phyloP scores from a whole-genome alignment of 2,797 vertebrate species.

The Ibycter americanus region DNA sequence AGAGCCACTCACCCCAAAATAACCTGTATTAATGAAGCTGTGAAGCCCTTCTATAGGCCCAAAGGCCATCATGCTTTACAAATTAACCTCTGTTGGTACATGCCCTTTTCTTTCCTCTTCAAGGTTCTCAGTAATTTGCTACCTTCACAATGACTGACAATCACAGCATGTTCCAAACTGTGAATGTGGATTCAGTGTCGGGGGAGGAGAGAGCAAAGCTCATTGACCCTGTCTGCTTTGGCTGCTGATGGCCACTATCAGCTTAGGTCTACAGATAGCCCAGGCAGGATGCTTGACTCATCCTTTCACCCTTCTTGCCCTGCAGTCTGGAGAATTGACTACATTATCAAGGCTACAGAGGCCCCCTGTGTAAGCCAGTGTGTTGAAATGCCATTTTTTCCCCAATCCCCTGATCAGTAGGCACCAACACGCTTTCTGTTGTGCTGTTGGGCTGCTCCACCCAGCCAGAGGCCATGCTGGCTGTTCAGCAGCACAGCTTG shows the following conservation, averaged over 20 bases:
- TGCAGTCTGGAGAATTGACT: background rate
- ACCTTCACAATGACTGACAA: background rate
- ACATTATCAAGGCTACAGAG: background rate
- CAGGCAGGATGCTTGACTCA: background rate
- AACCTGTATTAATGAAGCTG: background rate
- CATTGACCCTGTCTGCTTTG: background rate
- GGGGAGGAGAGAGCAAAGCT: background rate
- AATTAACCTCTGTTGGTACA: background rate
- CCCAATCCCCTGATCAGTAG: background rate
- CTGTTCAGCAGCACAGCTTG: background rate
- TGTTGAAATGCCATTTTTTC: background rate
- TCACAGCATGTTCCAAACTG: background rate
- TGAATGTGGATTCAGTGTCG: background rate
- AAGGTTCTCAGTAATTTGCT: background rate
- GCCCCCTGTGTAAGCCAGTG: background rate
- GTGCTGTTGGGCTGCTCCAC: background rate
- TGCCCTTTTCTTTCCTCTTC: background rate
- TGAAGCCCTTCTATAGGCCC: background rate
- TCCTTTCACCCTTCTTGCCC: background rate
- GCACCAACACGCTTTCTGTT: background rate
- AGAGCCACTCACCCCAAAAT: background rate
- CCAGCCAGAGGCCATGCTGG: accelerated
- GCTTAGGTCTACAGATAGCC: background rate
- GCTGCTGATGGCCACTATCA: background rate
- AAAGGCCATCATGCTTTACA: background rate